Conservation (phyloP, 2,113 vertebrate genomes). For the Pontoporia blainvillei region DNA sequence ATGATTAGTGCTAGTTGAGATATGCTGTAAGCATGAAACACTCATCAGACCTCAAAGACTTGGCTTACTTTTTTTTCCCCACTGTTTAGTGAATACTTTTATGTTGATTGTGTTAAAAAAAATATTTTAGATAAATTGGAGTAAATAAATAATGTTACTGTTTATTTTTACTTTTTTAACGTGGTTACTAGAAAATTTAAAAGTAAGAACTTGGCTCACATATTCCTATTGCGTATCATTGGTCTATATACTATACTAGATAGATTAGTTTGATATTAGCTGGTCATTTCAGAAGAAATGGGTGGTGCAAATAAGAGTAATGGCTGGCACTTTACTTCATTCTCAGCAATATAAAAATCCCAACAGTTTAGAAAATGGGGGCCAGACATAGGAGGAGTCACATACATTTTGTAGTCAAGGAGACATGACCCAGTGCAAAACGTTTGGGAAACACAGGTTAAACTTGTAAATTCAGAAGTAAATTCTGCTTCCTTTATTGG, state of each 20-base stretch:
- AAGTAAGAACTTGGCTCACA: background rate
- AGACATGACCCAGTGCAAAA: background rate
- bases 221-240: background rate
- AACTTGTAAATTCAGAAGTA: background rate
- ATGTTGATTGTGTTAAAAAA: background rate
- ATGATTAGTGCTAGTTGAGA: background rate
- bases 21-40: background rate
- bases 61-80: background rate
- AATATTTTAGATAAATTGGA: background rate
- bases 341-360: background rate
- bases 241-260: background rate
- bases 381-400: background rate
- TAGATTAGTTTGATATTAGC: background rate
- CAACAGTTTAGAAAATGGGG: background rate
- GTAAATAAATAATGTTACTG: background rate
- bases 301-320: background rate
- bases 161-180: background rate
- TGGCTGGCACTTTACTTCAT: background rate
- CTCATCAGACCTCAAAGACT: background rate
- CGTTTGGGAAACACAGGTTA: background rate
- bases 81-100: background rate
- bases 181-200: background rate
- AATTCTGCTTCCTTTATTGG: background rate
- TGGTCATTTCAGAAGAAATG: slow-evolving; percentile 16
- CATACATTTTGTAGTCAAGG: background rate